A percentile compares a stretch with the other conserved stretches of the same genome.
phyloP scores from a whole-genome alignment of 2,888 invertebrate genomes.

The Agriopis marginaria region DNA sequence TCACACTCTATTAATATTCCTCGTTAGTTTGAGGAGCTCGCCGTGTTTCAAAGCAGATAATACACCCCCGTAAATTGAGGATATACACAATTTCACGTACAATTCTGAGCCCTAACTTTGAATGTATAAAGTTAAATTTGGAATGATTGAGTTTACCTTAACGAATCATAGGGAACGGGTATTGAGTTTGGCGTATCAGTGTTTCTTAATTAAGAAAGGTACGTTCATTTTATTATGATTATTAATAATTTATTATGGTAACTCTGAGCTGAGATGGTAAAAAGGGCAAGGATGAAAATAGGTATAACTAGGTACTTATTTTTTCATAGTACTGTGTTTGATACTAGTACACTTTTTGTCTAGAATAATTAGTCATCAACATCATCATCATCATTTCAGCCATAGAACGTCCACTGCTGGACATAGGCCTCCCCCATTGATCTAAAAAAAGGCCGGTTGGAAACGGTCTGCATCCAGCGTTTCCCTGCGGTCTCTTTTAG shows the following conservation, averaged over 20 bases:
- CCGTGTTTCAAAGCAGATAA: slow-evolving; percentile 21
- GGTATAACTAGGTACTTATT: too few species aligned
- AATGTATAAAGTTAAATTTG: not conserved
- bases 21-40: slow-evolving; percentile 15
- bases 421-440: too few species aligned
- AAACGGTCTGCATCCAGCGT: too few species aligned
- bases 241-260: not conserved
- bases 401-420: too few species aligned
- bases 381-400: too few species aligned
- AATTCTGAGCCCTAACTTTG: slow-evolving; percentile 2
- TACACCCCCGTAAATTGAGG: slow-evolving; percentile 14
- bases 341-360: too few species aligned
- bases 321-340: too few species aligned
- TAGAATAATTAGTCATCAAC: too few species aligned
- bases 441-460: too few species aligned
- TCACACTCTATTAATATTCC: slow-evolving; percentile 21
- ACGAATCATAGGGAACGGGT: not conserved
- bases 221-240: not conserved
- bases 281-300: not conserved
- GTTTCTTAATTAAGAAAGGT: slow-evolving; percentile 20
- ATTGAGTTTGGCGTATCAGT: slow-evolving; percentile 14
- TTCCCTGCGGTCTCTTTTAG: too few species aligned
- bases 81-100: not conserved
- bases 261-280: not conserved
- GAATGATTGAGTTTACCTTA: not conserved